Evolutionary conservation across 2,888 invertebrate species (phyloP).

Genomic region (Odontomyia ornata): DNA sequence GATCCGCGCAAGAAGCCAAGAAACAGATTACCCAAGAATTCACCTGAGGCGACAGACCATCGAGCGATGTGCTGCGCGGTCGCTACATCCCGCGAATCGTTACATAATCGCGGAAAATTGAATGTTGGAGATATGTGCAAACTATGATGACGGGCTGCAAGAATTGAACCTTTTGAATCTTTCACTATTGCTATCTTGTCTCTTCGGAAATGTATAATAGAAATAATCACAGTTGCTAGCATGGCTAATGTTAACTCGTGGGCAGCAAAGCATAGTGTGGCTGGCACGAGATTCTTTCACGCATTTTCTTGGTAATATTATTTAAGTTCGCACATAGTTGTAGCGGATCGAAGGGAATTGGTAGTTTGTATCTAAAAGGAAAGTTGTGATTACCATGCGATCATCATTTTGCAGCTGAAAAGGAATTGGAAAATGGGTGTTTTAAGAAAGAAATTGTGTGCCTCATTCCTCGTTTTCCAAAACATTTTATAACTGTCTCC

Average conservation of each 20-base stretch:
- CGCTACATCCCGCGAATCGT: not conserved
- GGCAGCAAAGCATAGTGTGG: not conserved
- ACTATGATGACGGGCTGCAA: not conserved
- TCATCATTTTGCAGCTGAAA: too few relatives aligned
- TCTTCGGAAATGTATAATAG: not conserved
- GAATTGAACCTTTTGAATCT: too few relatives aligned
- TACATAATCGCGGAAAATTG: conserved; percentile 33
- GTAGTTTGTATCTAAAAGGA: not conserved
- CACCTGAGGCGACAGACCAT: not conserved
- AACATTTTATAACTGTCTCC: too few relatives aligned
- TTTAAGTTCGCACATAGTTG: not conserved
- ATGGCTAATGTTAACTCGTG: not conserved
- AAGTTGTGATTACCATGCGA: not conserved
- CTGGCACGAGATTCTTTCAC: not conserved
- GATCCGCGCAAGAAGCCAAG: not conserved
- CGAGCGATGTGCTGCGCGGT: not conserved
- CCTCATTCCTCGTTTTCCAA: too few relatives aligned
- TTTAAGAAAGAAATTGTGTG: not conserved
- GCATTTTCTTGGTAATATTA: not conserved
- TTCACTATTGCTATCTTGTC: too few relatives aligned
- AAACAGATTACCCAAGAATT: conserved; percentile 21
- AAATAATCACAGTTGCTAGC: not conserved
- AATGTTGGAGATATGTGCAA: conserved; percentile 2
- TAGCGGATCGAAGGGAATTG: not conserved
- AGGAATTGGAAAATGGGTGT: not conserved